phyloP scores from a whole-genome alignment of 2,113 vertebrate species.

The Aegotheles bennettii region DNA sequence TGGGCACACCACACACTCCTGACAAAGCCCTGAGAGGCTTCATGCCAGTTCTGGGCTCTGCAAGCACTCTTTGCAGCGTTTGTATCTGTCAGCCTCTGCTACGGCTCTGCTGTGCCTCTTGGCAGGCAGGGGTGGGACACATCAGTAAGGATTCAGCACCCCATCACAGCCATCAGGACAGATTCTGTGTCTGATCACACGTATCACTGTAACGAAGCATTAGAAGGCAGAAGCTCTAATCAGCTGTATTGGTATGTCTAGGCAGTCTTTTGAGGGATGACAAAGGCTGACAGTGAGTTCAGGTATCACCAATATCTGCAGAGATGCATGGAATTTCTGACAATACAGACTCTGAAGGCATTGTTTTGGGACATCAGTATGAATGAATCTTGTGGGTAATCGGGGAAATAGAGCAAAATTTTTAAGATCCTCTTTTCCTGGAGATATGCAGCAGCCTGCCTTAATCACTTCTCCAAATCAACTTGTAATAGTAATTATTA shows the following conservation, averaged over 20 bases:
- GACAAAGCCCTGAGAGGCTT: background rate
- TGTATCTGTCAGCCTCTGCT: background rate
- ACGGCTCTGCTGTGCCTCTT: background rate
- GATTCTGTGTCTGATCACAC: fast-evolving
- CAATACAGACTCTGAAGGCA: background rate
- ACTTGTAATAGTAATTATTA: background rate
- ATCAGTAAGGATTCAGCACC: background rate
- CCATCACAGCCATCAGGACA: fast-evolving
- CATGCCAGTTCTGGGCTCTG: fast-evolving
- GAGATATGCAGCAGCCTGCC: background rate
- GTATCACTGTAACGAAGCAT: background rate
- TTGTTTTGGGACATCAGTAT: background rate
- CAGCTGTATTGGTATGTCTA: background rate
- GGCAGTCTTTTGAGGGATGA: background rate
- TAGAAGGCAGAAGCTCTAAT: background rate
- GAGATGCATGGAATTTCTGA: background rate
- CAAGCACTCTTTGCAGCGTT: fast-evolving
- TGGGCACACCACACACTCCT: fast-evolving
- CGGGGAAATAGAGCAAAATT: background rate
- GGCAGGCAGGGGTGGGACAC: background rate
- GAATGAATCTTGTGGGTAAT: background rate
- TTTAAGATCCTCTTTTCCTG: background rate
- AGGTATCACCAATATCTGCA: background rate
- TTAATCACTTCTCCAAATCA: background rate
- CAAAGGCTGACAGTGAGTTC: background rate